Evolutionary conservation across 2,888 invertebrate genomes (phyloP).

Genomic region (Anaspis maculata): DNA sequence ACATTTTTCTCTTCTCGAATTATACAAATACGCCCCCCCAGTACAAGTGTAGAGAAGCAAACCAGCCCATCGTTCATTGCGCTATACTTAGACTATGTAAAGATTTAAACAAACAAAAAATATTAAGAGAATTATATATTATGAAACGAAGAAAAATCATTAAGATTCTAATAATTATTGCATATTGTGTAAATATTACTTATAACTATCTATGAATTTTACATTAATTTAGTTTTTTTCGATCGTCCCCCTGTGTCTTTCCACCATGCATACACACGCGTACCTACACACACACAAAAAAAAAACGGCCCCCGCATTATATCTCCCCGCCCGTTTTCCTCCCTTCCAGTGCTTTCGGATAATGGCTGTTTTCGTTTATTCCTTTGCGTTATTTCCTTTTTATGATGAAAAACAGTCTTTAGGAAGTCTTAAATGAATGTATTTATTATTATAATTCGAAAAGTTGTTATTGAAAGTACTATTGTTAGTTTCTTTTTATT

Average conservation of each 20-base stretch:
- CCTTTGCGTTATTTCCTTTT: background rate
- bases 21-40: background rate
- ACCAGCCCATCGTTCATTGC: background rate
- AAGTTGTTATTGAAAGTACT: background rate
- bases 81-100: background rate
- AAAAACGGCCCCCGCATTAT: too few species aligned
- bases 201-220: background rate
- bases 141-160: background rate
- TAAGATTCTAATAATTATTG: too few species aligned
- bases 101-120: background rate
- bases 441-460: background rate
- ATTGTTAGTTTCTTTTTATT: constrained; percentile 8
- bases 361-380: background rate
- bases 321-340: too few species aligned
- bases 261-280: too few species aligned
- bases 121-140: background rate
- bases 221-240: too few species aligned
- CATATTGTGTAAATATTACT: too few species aligned
- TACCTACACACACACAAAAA: too few species aligned
- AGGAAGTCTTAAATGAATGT: background rate
- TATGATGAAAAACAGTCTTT: background rate
- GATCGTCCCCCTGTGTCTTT: too few species aligned
- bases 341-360: too few species aligned
- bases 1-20: background rate
- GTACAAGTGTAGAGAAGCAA: too few species aligned